Evolutionary conservation across 2,113 vertebrate genomes (phyloP), one percentile per base, ranked within the genome.

Genomic region (Bos javanicus): DNA sequence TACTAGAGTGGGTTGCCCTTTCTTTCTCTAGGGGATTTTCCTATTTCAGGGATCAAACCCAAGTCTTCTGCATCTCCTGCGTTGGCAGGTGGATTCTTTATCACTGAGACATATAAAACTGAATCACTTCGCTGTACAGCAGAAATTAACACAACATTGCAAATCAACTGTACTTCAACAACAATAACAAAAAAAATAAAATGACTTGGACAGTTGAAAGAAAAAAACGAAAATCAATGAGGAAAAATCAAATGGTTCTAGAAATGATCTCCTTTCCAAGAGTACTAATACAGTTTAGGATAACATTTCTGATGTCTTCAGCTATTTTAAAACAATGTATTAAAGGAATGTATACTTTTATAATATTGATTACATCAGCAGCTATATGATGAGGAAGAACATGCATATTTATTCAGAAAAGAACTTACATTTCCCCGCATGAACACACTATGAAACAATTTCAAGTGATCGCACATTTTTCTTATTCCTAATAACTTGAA

Each of bases 261-360:
- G 96, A 97, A 98, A 96, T 46, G 84, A 80, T 82, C 94, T 64
- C 56, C 7, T 0, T 87, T 97, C 90, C 85, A 98, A 96, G 91
- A 97, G 50, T 14, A 82, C 19, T 54, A 15, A 82, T 17, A 36
- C 25, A 89, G 95, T 90, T 81, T 87, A 57, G 89, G 50, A 39
- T 36, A 39, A 43, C 64, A 46, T 92, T 98, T 97, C 67, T 85
- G 89, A 87, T 25, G 28, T 26, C 28, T 95, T 59, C 36, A 4
- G 50, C 10, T 48, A n/a, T 30, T 90, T 87, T 43, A 43, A 91
- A 83, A 48, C 57, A 64, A 28, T 8, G 3, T 85, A 57, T 88
- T 85, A 7, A 43, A 43, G 33, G 4, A 54, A 76, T 10, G 71
- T 25, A 14, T 2, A 1, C 23, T 74, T 87, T 90, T 17, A 36